Conservation (phyloP, 2,797 vertebrate species). For the Artibeus lituratus region DNA sequence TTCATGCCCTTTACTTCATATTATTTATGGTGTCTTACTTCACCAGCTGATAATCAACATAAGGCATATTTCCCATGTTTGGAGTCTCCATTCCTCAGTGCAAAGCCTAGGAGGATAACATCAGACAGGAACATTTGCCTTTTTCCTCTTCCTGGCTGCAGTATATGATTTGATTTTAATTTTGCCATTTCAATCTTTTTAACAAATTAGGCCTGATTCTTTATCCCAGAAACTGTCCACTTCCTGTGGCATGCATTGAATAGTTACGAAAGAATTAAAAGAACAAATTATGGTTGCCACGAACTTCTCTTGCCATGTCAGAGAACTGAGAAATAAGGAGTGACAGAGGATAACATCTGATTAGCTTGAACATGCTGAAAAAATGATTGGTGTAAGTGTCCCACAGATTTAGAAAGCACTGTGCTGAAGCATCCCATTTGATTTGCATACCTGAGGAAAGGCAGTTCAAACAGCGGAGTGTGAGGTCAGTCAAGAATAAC, state of each 20-base stretch:
- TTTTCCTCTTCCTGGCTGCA: conserved; percentile 42
- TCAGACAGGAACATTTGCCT: conserved; percentile 47
- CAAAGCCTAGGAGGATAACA: conserved; percentile 60
- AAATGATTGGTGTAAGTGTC: conserved; percentile 69
- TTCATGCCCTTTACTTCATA: conserved; percentile 63
- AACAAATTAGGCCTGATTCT: conserved; percentile 79
- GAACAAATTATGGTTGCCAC: conserved; percentile 81
- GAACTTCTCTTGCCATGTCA: conserved; percentile 79
- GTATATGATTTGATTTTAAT: conserved; percentile 80
- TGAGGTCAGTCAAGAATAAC: conserved; percentile 82
- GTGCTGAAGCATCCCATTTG: conserved; percentile 68
- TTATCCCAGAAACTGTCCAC: conserved; percentile 75
- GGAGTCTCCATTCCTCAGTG: conserved; percentile 30
- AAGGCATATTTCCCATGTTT: conserved; percentile 74
- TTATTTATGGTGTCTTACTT: conserved; percentile 77
- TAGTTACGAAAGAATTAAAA: conserved; percentile 82
- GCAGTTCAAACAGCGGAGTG: conserved; percentile 78
- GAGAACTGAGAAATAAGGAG: conserved; percentile 77
- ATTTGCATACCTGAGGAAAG: conserved; percentile 82
- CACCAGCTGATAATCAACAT: conserved; percentile 65
- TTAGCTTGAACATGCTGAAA: conserved; percentile 73
- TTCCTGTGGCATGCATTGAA: conserved; percentile 80
- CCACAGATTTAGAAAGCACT: conserved; percentile 72
- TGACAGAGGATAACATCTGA: conserved; percentile 73
- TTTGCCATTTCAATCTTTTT: conserved; percentile 74